These are phyloP conservation scores for Thunnus albacares DNA, from an alignment of 2,797 vertebrate species.

Conservation along the genomic window DNA sequence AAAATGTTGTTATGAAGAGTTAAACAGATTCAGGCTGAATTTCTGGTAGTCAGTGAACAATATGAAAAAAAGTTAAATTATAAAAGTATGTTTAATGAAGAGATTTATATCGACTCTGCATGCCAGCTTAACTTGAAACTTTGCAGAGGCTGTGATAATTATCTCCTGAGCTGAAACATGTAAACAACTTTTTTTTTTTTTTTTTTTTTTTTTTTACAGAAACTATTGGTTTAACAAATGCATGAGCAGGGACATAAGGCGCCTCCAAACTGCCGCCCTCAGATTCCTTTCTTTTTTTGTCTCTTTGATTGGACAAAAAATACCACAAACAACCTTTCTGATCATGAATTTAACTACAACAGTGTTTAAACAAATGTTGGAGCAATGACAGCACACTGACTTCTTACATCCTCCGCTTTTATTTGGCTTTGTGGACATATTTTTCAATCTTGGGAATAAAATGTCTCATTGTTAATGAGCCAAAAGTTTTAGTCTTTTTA, in stretches of 20 bases:
- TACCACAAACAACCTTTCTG: slow-evolving; percentile 11
- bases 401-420: not conserved
- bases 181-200: slow-evolving; percentile 21
- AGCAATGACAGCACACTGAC: not conserved
- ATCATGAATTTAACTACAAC: slow-evolving; percentile 26
- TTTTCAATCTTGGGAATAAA: slow-evolving; percentile 21
- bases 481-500: slow-evolving; percentile 4
- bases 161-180: slow-evolving; percentile 19
- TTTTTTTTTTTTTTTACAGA: slow-evolving; percentile 29
- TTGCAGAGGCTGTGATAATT: slow-evolving; percentile 36
- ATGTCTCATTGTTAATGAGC: slow-evolving; percentile 4
- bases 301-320: slow-evolving; percentile 36
- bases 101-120: not conserved
- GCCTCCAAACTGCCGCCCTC: slow-evolving; percentile 38
- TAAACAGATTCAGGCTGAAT: not conserved
- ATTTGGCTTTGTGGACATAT: not conserved
- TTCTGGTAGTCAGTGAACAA: not conserved
- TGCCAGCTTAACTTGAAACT: slow-evolving; percentile 13
- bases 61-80: slow-evolving; percentile 13
- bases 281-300: slow-evolving; percentile 47
- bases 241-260: slow-evolving; percentile 36
- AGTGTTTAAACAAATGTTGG: slow-evolving; percentile 25
- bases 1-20: too few relatives aligned
- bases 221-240: slow-evolving; percentile 37
- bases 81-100: slow-evolving; percentile 21